Conservation (phyloP, 2,888 invertebrate species). For the Oscheius sp. region DNA sequence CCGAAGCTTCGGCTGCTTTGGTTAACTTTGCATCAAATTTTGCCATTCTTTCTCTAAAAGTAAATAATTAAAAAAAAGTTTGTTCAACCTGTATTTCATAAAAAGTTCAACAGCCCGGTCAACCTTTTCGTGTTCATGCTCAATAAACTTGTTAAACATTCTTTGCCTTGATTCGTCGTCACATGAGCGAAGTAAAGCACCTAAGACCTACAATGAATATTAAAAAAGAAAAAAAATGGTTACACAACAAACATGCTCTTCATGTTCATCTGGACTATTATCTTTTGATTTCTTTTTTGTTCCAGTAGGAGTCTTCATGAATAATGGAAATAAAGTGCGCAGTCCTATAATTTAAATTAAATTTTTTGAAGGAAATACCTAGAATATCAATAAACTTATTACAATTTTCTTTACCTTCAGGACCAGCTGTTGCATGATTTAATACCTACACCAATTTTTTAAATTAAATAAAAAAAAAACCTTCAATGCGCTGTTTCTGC, state of each 20-base stretch:
- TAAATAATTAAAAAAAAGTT: background rate
- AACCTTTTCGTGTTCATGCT: conserved; percentile 97
- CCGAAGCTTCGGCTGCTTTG: conserved; percentile 1
- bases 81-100: conserved; percentile 79
- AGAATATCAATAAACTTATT: conserved; percentile 97
- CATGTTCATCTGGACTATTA: conserved; percentile 70
- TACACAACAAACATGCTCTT: conserved; percentile 83
- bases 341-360: conserved; percentile 75
- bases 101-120: conserved; percentile 94
- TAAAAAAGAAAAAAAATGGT: background rate
- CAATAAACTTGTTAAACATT: conserved; percentile 91
- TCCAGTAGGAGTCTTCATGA: conserved; percentile 96
- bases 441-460: conserved; percentile 72
- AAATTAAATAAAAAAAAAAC: conserved; percentile 31
- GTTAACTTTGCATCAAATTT: conserved; percentile 46
- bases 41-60: conserved; percentile 42
- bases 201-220: conserved; percentile 74
- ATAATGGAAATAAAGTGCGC: conserved; percentile 93
- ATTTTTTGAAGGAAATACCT: conserved; percentile 70
- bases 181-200: conserved; percentile 90
- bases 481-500: conserved; percentile 92
- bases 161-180: conserved; percentile 88
- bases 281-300: conserved; percentile 76
- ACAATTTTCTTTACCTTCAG: conserved; percentile 88
- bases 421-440: conserved; percentile 94